A percentile compares a stretch with the other conserved stretches of the same genome.
phyloP scores from a whole-genome alignment of 2,113 vertebrate genomes.

The Nymphicus hollandicus region DNA sequence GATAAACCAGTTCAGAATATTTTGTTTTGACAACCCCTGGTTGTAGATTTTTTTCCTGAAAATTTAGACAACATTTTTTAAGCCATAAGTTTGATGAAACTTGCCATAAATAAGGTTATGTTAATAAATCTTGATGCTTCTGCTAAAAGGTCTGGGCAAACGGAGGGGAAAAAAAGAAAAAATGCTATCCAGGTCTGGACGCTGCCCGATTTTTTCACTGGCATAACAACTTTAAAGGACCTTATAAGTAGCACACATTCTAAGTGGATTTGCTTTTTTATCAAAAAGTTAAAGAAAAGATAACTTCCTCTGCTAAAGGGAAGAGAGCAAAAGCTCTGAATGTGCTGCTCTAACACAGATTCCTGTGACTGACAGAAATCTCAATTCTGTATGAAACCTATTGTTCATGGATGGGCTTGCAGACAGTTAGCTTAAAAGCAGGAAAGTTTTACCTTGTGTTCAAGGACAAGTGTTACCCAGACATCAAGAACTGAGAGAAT shows the following conservation, averaged over 20 bases:
- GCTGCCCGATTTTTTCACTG: neutral
- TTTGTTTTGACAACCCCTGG: neutral
- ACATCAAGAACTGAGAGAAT: neutral
- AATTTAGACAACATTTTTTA: neutral
- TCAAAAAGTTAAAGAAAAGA: neutral
- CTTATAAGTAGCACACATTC: neutral
- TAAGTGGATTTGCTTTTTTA: neutral
- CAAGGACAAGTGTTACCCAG: neutral
- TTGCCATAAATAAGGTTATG: neutral
- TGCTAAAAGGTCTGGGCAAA: neutral
- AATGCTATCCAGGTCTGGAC: neutral
- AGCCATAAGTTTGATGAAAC: neutral
- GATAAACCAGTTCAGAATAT: neutral
- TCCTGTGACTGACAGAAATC: neutral
- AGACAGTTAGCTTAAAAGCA: neutral
- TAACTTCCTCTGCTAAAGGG: neutral
- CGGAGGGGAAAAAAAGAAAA: neutral
- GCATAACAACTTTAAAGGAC: neutral
- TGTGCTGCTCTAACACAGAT: neutral
- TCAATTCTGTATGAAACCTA: neutral
- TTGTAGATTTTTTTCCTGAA: neutral
- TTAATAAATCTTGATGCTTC: neutral
- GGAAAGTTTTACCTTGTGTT: neutral
- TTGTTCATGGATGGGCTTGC: neutral
- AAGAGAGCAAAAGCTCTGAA: neutral